Evolutionary conservation across 2,888 invertebrate species (phyloP).

Genomic region (Melinaea menophilus): DNA sequence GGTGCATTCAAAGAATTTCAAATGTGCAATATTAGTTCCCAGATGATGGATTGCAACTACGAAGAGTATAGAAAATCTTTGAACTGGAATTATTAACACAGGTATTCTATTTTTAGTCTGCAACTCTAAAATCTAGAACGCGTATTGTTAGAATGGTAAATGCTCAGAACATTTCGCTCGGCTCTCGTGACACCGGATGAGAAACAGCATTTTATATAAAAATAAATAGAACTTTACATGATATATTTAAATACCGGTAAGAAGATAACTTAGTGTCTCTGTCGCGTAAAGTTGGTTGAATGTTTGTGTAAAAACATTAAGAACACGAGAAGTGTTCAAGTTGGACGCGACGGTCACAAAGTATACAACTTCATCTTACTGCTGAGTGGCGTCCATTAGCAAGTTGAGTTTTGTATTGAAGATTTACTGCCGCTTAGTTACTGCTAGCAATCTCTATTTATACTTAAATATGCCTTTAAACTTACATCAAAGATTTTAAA

Average conservation of each 20-base stretch:
- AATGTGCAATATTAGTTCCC: background rate
- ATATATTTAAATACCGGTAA: constrained; percentile 23
- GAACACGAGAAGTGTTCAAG: constrained; percentile 58
- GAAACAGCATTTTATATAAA: background rate
- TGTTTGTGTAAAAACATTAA: constrained; percentile 54
- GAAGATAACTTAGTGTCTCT: constrained; percentile 26
- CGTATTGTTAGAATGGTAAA: background rate
- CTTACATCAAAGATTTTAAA: no score
- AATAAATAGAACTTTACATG: background rate
- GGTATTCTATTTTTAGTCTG: background rate
- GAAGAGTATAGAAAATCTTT: background rate
- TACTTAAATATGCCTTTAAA: background rate
- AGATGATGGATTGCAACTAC: constrained; percentile 5
- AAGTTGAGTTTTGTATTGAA: constrained; percentile 44
- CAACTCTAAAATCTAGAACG: background rate
- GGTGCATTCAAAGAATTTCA: constrained; percentile 9
- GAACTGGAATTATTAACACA: background rate
- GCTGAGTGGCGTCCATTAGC: constrained; percentile 59
- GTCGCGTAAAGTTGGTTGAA: constrained; percentile 20
- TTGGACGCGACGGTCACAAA: constrained; percentile 43
- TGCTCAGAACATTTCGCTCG: background rate
- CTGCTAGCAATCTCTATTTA: constrained; percentile 8
- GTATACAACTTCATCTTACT: constrained; percentile 54
- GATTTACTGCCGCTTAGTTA: constrained; percentile 28
- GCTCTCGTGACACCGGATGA: background rate